Conservation (phyloP, 2,888 invertebrate genomes). For the Ochlodes sylvanus region DNA sequence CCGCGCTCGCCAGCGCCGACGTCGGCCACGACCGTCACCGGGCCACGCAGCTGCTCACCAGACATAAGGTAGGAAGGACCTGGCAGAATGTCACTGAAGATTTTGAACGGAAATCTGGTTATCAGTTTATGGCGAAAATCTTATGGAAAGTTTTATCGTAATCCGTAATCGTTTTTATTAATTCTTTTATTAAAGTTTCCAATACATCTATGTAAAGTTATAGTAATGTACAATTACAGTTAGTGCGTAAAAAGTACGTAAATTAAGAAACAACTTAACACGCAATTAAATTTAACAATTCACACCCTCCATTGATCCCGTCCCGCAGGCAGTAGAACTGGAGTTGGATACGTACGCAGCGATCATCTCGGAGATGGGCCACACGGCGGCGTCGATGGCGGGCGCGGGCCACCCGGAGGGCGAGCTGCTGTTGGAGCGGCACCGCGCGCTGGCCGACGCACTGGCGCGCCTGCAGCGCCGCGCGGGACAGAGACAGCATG, state of each 20-base stretch:
- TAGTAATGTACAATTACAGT: no score
- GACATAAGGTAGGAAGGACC: conserved; percentile 90
- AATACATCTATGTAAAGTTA: no score
- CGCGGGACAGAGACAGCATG: conserved; percentile 91
- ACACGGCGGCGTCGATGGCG: conserved; percentile 93
- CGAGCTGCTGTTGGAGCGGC: conserved; percentile 91
- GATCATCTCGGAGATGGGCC: conserved; percentile 96
- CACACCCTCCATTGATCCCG: no score
- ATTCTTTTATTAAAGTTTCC: no score
- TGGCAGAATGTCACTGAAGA: no score
- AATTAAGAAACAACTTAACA: no score
- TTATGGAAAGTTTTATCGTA: no score
- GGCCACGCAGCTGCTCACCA: conserved; percentile 96
- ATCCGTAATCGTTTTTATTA: no score
- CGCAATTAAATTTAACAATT: no score
- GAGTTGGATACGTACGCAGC: conserved; percentile 96
- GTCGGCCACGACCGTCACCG: conserved; percentile 95
- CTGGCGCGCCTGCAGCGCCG: conserved; percentile 92
- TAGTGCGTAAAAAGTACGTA: no score
- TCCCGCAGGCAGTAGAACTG: conserved; percentile 91
- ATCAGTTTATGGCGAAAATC: no score
- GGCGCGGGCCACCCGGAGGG: conserved; percentile 88
- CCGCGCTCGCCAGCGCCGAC: conserved; percentile 92
- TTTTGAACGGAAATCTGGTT: no score
- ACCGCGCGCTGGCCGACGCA: conserved; percentile 90